Conservation (phyloP, 2,113 vertebrate genomes). For the Daboia siamensis region DNA sequence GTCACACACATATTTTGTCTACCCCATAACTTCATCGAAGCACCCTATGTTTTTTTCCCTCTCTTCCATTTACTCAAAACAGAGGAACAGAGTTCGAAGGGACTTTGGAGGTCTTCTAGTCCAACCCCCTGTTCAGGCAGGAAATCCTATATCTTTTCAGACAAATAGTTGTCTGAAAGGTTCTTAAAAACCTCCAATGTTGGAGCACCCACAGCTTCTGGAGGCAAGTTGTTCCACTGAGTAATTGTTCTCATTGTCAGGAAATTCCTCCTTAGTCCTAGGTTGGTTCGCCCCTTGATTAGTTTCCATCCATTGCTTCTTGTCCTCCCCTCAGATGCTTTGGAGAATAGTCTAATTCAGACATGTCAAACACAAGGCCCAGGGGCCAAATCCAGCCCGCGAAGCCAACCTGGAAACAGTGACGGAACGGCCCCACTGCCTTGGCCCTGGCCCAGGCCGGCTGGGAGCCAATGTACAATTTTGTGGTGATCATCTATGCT, state of each 20-base stretch:
- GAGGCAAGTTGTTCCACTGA: neutral
- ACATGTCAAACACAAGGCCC: no score
- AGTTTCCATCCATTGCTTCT: neutral
- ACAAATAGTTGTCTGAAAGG: neutral
- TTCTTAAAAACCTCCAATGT: neutral
- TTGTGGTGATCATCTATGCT: no score
- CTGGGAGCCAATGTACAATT: no score
- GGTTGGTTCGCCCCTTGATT: neutral
- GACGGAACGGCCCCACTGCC: no score
- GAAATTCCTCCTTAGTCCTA: neutral
- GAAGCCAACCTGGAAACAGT: no score
- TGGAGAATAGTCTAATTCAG: neutral
- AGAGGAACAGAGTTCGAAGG: neutral
- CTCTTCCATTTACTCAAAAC: neutral
- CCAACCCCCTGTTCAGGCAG: neutral
- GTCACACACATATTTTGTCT: neutral
- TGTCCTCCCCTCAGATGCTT: neutral
- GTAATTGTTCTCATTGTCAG: neutral
- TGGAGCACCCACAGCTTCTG: neutral
- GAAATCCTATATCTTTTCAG: neutral
- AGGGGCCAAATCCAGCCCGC: no score
- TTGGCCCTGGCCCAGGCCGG: no score
- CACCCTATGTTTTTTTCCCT: neutral
- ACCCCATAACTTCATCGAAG: neutral
- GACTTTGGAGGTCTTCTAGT: neutral